Evolutionary conservation across 1,140 invertebrate species (phyloP), one percentile per base, ranked within the genome.

Genomic region (Thaumetopoea pityocampa): DNA sequence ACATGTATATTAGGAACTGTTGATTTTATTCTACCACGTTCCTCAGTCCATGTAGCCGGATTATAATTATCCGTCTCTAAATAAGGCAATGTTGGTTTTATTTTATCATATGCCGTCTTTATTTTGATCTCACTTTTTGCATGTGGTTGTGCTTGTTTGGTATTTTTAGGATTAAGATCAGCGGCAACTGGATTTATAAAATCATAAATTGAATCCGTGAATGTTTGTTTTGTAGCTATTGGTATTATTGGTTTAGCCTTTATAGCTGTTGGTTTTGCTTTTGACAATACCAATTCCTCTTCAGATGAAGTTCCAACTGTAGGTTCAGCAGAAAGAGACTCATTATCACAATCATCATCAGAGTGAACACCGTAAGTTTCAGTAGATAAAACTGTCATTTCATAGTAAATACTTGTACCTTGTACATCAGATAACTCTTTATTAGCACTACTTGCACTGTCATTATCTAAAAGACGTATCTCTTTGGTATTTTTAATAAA

Each of bases 401-500:
- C 80, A 40, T 80, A 84, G 58, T 84, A 84, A 54, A 84, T 78
- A 63, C 80, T 84, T 35, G 79, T 83, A 38, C 79, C 77, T 11
- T 81, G 73, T 30, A 81, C 76, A 66, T 84, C 80, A 40, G 77
- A 80, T 43, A 81, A 42, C 41, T 65, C 72, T 55, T 69, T 69
- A 7, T 76, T 76, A 24, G 51, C 46, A 33, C 64, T 67, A 8
- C 66, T 67, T 26, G 76, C 71, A 28, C 70, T 53, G 28, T 84
- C 77, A 41, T 79, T 81, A 53, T 84, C 80, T 38, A 68, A 41
- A 27, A 68, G 51, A 36, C 71, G 68, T 40, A 78, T 71, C 60
- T 84, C 74, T 78, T 81, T 84, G 58, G 77, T 81, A 65, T 84
- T 84, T 44, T 80, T 79, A 35, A 81, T 72, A 46, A 74, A 65